These are phyloP conservation scores for Plebejus argus DNA, from an alignment of 2,888 invertebrate species.

Conservation along the genomic window DNA sequence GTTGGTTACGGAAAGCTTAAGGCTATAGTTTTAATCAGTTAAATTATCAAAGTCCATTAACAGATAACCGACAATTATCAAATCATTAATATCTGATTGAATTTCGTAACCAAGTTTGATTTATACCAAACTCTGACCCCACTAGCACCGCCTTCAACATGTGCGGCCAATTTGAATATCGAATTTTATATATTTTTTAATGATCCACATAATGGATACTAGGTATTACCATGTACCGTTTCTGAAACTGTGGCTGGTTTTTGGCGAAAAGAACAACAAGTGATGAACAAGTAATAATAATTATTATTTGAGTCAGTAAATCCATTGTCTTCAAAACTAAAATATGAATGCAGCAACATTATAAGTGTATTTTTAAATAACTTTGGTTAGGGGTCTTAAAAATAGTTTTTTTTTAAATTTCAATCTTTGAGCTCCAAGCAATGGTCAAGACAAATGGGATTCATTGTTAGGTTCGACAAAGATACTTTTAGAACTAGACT, in stretches of 20 bases:
- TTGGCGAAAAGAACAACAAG: too few relatives aligned
- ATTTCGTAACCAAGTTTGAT: conserved; percentile 7
- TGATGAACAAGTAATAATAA: too few relatives aligned
- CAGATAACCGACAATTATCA: conserved; percentile 17
- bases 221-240: neutral
- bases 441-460: too few relatives aligned
- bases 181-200: neutral
- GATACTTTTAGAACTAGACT: too few relatives aligned
- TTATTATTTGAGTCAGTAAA: too few relatives aligned
- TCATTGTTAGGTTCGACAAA: too few relatives aligned
- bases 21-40: neutral
- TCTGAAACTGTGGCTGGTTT: neutral
- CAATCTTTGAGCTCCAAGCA: too few relatives aligned
- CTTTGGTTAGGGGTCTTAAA: too few relatives aligned
- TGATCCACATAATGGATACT: neutral
- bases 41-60: neutral
- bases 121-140: conserved; percentile 9
- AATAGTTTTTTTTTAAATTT: too few relatives aligned
- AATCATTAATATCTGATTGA: conserved; percentile 19
- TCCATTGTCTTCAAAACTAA: too few relatives aligned
- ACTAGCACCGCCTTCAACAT: conserved; percentile 1
- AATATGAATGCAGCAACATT: too few relatives aligned
- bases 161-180: neutral
- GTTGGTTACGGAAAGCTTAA: neutral
- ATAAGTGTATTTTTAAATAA: too few relatives aligned